Evolutionary conservation across 2,113 vertebrate species (phyloP), one percentile per base, ranked within the genome.

Genomic region (Trogon surrucura): DNA sequence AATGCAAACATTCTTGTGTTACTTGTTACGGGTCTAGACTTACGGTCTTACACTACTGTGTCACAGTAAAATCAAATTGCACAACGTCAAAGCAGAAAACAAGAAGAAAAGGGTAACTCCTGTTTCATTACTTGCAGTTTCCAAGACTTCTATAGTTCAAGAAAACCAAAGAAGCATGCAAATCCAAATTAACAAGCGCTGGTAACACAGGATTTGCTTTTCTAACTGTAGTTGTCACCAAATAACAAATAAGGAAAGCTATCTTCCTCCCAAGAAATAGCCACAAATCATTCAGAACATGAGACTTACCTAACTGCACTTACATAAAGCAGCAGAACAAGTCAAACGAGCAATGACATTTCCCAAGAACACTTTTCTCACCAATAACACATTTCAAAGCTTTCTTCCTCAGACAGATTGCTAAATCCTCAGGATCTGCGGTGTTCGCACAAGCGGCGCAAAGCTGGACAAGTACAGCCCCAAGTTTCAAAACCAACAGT

Each of bases 301-400:
- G 3, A 50, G 78, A 97, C 97, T 97, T 95, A 98, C 96, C 92
- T 41, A 15, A 71, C 45, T 57, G 15, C 58, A 30, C 78, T 90
- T 81, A 77, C 34, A 48, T 30, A 94, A 88, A 73, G 48, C 47
- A 32, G 88, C 70, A 85, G 85, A 96, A 73, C 72, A 67, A 75
- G 75, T 84, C 87, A 87, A 95, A 83, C 29, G 57, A 83, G 75
- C 48, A 72, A 36, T 13, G n/a, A 66, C 64, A 83, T 54, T 91
- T 91, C 89, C 89, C 81, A 34, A 56, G 74, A 83, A 56, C 51
- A 13, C 38, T 90, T 72, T 11, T 30, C 48, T 65, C 32, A 44
- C 54, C 38, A 66, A 21, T 13, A 66, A 79, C 16, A 23, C 14
- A 11, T 60, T 75, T 67, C 26, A 47, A 74, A 87, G 45, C 44